Evolutionary conservation across 1,140 invertebrate genomes (phyloP), one percentile per base, ranked within the genome.

Genomic region (Trichomalopsis sarcophagae): DNA sequence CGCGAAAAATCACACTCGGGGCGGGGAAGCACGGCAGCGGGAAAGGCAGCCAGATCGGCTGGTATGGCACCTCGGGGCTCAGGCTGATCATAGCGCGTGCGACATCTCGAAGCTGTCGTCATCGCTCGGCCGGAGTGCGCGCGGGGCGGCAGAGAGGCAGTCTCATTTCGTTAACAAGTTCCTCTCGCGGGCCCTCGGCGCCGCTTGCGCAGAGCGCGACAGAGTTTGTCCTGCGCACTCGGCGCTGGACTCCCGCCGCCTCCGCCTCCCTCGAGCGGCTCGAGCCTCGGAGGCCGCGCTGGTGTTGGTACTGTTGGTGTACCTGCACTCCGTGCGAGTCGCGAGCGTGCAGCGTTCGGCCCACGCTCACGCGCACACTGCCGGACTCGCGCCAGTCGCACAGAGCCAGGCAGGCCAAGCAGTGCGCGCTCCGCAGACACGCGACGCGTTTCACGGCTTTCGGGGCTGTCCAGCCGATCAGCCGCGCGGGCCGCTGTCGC

Each of bases 151-250:
- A 17, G 55, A 21, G 55, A 62, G 55, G 21, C 17, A 62, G 14
- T 62, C 55, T 62, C 55, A 62, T 62, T 62, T 62, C 55, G 55
- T 62, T 62, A 62, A n/a, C 55, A 62, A 62, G 55, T 62, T 62
- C 55, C 55, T 62, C 55, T 62, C 6, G 55, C 55, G 21, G 55
- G 55, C 55, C 55, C 21, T 62, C 7, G 17, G 3, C 50, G 50
- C 50, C 17, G 17, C 17, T 62, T 62, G 55, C 55, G 55, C 55
- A 62, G 55, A 62, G 55, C 55, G 5, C 40, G 17, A 17, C 17
- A 6, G 55, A 62, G 55, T n/a, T 6, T 62, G 55, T 62, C 55
- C 55, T 62, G 55, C 55, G 55, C 55, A 62, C 17, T 62, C 17
- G 55, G 3, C 6, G 33, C 33, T 36, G 33, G 33, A 36, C 33